Evolutionary conservation across 1,140 invertebrate genomes (phyloP).

Genomic region (Cataglyphis hispanica): DNA sequence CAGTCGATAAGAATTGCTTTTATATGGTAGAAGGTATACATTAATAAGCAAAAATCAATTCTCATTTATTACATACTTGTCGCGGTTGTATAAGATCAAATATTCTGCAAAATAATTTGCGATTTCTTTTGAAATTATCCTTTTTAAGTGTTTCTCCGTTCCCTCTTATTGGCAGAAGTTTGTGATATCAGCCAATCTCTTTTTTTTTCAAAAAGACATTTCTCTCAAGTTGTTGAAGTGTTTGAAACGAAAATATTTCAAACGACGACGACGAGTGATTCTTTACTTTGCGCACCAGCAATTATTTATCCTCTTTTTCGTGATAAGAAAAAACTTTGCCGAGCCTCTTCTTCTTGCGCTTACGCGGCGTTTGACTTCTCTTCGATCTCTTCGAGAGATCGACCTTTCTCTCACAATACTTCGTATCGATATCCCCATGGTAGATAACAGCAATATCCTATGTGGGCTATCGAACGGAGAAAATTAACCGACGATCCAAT

Average conservation of each 20-base stretch:
- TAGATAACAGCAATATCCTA: slow-evolving; percentile 34
- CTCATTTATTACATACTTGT: slow-evolving; percentile 24
- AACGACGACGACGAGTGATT: slow-evolving; percentile 20
- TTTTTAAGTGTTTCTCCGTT: neutral
- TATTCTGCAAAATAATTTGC: slow-evolving; percentile 9
- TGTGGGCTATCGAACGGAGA: neutral
- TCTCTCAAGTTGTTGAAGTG: too few species aligned
- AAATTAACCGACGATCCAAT: slow-evolving; percentile 39
- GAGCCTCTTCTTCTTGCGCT: neutral
- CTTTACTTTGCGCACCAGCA: neutral
- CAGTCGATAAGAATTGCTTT: slow-evolving; percentile 32
- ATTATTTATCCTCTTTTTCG: slow-evolving; percentile 17
- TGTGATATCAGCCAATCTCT: neutral
- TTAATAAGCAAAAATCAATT: slow-evolving; percentile 60
- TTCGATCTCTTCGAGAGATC: neutral
- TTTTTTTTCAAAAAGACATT: neutral
- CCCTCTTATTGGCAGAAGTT: neutral
- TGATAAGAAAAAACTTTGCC: slow-evolving; percentile 6
- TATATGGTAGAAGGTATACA: neutral
- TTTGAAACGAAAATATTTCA: slow-evolving; percentile 19
- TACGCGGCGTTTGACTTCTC: neutral
- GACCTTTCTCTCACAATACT: neutral
- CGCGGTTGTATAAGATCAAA: neutral
- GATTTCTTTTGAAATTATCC: neutral
- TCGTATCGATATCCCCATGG: neutral